A percentile compares a stretch with the other conserved stretches of the same genome.
Conservation (phyloP, 2,113 vertebrate genomes). For the Pomatostomus ruficeps region DNA sequence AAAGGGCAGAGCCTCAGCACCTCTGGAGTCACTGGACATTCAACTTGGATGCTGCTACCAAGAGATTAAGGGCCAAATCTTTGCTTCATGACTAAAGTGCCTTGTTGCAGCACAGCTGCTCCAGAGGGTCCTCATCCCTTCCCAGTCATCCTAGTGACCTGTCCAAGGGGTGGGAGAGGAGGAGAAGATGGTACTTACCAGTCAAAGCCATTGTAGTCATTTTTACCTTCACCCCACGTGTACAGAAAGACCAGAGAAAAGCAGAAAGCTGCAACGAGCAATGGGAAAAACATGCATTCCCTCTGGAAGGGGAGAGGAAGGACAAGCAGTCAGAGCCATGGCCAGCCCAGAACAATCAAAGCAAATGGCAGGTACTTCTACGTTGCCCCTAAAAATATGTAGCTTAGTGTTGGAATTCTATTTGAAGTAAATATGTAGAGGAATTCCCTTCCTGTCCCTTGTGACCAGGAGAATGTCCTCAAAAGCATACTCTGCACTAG, state of each 20-base stretch:
- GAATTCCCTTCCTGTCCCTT: background rate
- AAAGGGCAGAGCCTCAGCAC: background rate
- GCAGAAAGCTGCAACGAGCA: constrained; percentile 79
- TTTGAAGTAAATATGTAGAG: background rate
- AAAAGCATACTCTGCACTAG: background rate
- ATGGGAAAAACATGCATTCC: constrained; percentile 75
- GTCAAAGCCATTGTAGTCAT: constrained; percentile 90
- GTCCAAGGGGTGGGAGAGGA: background rate
- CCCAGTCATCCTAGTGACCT: background rate
- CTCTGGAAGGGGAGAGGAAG: constrained; percentile 56
- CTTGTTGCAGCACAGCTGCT: background rate
- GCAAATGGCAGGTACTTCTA: background rate
- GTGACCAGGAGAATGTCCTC: background rate
- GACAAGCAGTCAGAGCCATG: background rate
- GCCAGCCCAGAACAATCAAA: background rate
- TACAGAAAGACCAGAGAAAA: constrained; percentile 83
- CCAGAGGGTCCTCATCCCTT: background rate
- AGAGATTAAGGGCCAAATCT: background rate
- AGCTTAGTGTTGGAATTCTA: background rate
- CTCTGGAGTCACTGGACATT: background rate
- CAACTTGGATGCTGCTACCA: background rate
- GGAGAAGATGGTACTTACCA: constrained; percentile 76
- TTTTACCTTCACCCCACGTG: constrained; percentile 85
- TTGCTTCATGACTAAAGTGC: background rate
- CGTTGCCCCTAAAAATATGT: background rate